These are phyloP conservation scores for Aurelia sp. DNA, from an alignment of 30 jellyfish, hydroid and myxozoan genomes.

Conservation along the genomic window DNA sequence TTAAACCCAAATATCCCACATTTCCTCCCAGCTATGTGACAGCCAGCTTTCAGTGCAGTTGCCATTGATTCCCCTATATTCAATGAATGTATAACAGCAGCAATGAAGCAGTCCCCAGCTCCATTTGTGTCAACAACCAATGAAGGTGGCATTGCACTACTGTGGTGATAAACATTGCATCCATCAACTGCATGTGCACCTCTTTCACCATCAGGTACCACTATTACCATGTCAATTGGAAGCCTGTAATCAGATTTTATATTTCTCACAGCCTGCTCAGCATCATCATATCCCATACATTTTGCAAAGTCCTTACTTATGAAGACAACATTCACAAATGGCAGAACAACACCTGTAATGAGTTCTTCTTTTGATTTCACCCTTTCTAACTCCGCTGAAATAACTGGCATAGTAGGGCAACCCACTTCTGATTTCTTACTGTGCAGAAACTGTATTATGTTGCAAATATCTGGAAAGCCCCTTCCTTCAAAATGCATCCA, in stretches of 20 bases:
- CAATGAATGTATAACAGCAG: constrained; percentile 37
- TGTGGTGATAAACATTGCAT: background rate
- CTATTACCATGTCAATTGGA: background rate
- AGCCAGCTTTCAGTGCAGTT: constrained; percentile 4
- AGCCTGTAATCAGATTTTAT: constrained; percentile 9
- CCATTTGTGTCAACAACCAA: constrained; percentile 71
- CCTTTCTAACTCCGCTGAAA: too few relatives aligned
- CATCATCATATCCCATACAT: constrained; percentile 31
- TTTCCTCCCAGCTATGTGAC: constrained; percentile 31
- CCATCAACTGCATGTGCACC: constrained; percentile 73
- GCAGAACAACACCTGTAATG: constrained; percentile 23
- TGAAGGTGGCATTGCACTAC: constrained; percentile 24
- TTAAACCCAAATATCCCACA: constrained; percentile 37
- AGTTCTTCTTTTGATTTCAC: too few relatives aligned
- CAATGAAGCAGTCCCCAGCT: constrained; percentile 84
- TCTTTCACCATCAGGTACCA: constrained; percentile 81
- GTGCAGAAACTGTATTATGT: too few relatives aligned
- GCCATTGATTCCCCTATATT: background rate
- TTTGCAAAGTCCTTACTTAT: constrained; percentile 73
- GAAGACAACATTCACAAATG: constrained; percentile 50
- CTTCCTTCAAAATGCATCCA: constrained; percentile 66
- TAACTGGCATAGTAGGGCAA: too few relatives aligned
- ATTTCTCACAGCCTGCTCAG: constrained; percentile 53
- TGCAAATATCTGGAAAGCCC: too few relatives aligned
- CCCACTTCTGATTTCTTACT: too few relatives aligned